Evolutionary conservation across 35 echinoderm and acorn worm species (phyloP), one percentile per base, ranked within the genome.

Genomic region (Heliocidaris tuberculata): DNA sequence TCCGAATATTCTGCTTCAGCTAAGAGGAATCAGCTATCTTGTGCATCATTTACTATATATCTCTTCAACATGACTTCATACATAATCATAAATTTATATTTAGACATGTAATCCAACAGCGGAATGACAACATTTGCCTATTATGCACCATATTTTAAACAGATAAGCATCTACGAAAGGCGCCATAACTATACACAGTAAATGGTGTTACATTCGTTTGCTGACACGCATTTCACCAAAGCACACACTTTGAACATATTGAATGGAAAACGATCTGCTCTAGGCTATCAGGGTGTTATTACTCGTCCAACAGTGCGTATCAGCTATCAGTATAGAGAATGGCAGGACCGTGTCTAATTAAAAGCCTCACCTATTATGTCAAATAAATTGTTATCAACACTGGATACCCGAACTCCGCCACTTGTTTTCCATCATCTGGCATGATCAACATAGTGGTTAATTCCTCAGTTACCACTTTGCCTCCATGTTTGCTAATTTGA

Each of bases 311-410:
- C 17, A 6, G 65, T 5, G 65, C 65, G 65, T 78, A 78, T 78
- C 65, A 19, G 65, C 21, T 21, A 78, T 78, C 65, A 78, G 19
- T n/a, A 78, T 78, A 78, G 19, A 78, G 27, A 19, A 71, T 71
- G 65, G 65, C 19, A 78, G 65, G 2, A 78, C 65, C 65, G 65
- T 78, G 65, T 78, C 65, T 78, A 78, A 78, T 78, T 78, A 78
- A 78, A 78, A 78, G 65, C 19, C 65, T 78, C 65, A 78, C 65
- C 65, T 78, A 78, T 78, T n/a, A 78, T n/a, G 65, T 5, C 19
- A n/a, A 78, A n/a, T 78, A 78, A 78, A 78, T 78, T 78, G 21
- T 78, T 78, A n/a, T 78, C 65, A 78, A n/a, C 65, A 78, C 65
- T n/a, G 6, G 65, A 78, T 78, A n/a, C 65, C 21, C 65, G 27